Evolutionary conservation across 2,888 invertebrate species (phyloP).

Genomic region (Dryococelus australis): DNA sequence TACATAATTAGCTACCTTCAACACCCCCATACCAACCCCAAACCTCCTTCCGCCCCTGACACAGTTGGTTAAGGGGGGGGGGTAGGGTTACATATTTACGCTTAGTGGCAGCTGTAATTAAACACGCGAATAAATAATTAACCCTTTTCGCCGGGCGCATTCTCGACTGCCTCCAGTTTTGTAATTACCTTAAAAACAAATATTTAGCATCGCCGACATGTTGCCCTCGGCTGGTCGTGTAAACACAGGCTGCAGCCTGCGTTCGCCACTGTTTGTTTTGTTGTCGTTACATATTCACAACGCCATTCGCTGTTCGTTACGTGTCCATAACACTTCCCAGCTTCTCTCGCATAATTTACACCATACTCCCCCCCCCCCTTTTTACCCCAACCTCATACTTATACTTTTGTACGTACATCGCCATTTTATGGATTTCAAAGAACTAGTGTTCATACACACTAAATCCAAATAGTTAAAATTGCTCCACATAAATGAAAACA

Average conservation of each 20-base stretch:
- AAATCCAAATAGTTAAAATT: too few species aligned
- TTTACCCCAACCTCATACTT: too few species aligned
- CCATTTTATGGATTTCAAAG: too few species aligned
- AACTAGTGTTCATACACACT: too few species aligned
- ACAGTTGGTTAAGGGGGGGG: too few species aligned
- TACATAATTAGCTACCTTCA: not conserved
- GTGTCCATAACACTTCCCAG: too few species aligned
- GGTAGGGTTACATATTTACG: not conserved
- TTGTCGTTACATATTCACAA: too few species aligned
- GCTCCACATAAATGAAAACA: too few species aligned
- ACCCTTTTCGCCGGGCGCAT: not conserved
- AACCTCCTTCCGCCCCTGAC: not conserved
- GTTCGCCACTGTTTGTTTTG: not conserved
- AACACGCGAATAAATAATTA: slow-evolving; percentile 3
- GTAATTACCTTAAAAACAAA: slow-evolving; percentile 16
- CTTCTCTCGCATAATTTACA: too few species aligned
- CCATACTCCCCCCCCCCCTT: too few species aligned
- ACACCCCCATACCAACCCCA: not conserved
- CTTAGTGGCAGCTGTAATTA: not conserved
- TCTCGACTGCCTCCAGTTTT: slow-evolving; percentile 10
- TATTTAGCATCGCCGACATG: not conserved
- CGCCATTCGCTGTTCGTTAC: too few species aligned
- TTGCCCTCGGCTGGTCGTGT: not conserved
- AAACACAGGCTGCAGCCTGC: not conserved
- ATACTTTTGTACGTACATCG: too few species aligned